These are phyloP conservation scores for Tiliacea aurago DNA, from an alignment of 2,888 invertebrate species.

Conservation along the genomic window DNA sequence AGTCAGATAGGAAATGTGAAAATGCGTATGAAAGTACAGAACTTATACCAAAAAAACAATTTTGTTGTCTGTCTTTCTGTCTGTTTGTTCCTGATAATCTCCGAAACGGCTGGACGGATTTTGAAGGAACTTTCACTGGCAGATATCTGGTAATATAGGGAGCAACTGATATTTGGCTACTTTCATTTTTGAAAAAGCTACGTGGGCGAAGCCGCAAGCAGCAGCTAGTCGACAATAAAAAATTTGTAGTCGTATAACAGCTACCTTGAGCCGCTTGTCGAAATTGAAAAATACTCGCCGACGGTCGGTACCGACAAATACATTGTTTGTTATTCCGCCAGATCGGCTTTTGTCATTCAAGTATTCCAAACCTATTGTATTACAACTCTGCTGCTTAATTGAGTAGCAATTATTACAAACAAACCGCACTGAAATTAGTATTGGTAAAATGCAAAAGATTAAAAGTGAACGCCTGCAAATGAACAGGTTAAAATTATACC, in stretches of 20 bases:
- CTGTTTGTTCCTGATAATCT: too few relatives aligned
- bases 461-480: not conserved
- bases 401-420: slow-evolving; percentile 2
- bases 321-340: slow-evolving; percentile 16
- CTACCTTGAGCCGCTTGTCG: not conserved
- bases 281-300: not conserved
- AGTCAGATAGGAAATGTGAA: too few relatives aligned
- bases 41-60: too few relatives aligned
- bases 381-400: not conserved
- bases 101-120: too few relatives aligned
- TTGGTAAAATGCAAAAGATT: slow-evolving; percentile 5
- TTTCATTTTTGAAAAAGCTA: too few relatives aligned
- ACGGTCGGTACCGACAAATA: not conserved
- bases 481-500: slow-evolving; percentile 6
- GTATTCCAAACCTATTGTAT: not conserved
- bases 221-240: not conserved
- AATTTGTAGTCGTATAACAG: not conserved
- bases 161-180: too few relatives aligned
- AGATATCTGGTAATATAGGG: too few relatives aligned
- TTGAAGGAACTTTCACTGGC: too few relatives aligned
- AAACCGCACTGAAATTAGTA: not conserved
- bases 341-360: slow-evolving; percentile 15
- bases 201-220: too few relatives aligned
- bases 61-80: too few relatives aligned
- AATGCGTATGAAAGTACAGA: too few relatives aligned